Percentiles rank a stretch among this genome's conserved stretches.
phyloP scores from a whole-genome alignment of 2,888 invertebrate species.

The Cephus runcator region DNA sequence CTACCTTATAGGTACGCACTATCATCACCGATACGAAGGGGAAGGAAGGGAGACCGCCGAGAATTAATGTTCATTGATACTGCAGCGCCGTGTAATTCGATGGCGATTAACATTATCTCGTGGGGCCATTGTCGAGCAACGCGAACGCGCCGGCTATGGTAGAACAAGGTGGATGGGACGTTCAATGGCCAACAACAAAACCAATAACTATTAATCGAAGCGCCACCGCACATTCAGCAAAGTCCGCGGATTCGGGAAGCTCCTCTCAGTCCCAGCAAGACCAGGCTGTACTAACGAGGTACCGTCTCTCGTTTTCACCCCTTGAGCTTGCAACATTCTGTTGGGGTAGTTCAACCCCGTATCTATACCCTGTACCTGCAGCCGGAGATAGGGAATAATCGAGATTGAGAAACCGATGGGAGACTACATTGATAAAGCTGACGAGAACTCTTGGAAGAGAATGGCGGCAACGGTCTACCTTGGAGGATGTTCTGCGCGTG shows the following conservation, averaged over 20 bases:
- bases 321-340: neutral
- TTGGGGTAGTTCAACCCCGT: neutral
- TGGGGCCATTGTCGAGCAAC: conserved; percentile 22
- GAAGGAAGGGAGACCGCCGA: conserved; percentile 6
- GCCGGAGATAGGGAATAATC: neutral
- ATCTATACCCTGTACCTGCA: neutral
- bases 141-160: conserved; percentile 15
- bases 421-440: neutral
- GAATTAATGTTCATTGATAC: conserved; percentile 29
- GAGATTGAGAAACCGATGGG: neutral
- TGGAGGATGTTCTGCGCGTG: neutral
- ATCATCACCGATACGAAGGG: neutral
- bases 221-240: conserved; percentile 56
- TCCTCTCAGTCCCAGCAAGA: neutral
- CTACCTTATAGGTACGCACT: neutral
- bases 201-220: conserved; percentile 61
- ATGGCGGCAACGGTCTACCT: neutral
- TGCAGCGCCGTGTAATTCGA: conserved; percentile 24
- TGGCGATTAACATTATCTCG: conserved; percentile 38
- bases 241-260: conserved; percentile 41
- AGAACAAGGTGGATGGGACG: conserved; percentile 25
- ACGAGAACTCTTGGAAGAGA: neutral
- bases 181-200: conserved; percentile 44
- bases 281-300: conserved; percentile 38
- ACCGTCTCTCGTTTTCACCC: conserved; percentile 37